Conservation (phyloP, 2,888 invertebrate genomes). For the Electrophaes corylata region DNA sequence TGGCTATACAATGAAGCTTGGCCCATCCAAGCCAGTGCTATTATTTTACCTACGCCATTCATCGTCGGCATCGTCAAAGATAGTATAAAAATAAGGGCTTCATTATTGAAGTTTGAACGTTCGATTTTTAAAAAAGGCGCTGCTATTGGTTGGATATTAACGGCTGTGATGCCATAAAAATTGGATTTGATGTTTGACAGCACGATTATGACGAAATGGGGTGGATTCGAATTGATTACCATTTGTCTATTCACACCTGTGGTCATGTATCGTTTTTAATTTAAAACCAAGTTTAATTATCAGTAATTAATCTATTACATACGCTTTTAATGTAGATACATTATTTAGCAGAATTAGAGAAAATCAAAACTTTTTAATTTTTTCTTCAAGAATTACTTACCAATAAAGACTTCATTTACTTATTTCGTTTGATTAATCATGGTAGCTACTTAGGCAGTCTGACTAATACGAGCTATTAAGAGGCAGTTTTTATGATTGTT, state of each 20-base stretch:
- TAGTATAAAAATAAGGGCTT: conserved; percentile 73
- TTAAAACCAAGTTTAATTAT: conserved; percentile 31
- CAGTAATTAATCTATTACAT: conserved; percentile 22
- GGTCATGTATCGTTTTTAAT: conserved; percentile 32
- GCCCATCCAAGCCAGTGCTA: conserved; percentile 63
- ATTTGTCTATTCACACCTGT: conserved; percentile 49
- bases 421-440: neutral
- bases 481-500: conserved; percentile 6
- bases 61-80: conserved; percentile 75
- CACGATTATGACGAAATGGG: conserved; percentile 45
- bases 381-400: too few relatives aligned
- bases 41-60: conserved; percentile 68
- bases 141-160: conserved; percentile 61
- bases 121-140: conserved; percentile 67
- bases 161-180: conserved; percentile 49
- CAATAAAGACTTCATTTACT: neutral
- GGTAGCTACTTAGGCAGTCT: neutral
- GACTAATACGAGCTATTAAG: conserved; percentile 13
- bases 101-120: conserved; percentile 76
- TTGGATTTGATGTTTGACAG: conserved; percentile 50
- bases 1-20: conserved; percentile 77
- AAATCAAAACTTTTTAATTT: too few relatives aligned
- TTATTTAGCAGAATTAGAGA: too few relatives aligned
- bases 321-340: neutral
- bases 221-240: conserved; percentile 49